Percentiles rank a stretch among this genome's conserved stretches.
Evolutionary conservation across 2,113 vertebrate genomes (phyloP).

Genomic region (Hypocryptadius cinnamomeus): DNA sequence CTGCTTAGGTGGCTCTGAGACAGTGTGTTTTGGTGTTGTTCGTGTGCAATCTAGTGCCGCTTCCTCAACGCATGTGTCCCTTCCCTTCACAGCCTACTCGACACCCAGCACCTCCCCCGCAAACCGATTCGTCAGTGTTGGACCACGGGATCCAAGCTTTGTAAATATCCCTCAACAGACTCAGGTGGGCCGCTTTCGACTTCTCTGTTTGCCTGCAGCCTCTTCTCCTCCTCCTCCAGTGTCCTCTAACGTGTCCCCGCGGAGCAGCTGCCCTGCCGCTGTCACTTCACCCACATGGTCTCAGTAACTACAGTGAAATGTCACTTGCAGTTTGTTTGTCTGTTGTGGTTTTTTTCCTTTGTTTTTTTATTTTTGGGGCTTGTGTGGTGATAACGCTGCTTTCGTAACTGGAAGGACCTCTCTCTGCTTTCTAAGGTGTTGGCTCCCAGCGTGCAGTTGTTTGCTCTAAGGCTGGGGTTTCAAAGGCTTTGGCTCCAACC

Average conservation of each 20-base stretch:
- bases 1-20: constrained; percentile 70
- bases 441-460: background rate
- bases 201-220: constrained; percentile 75
- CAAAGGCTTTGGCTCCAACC: background rate
- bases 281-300: constrained; percentile 56
- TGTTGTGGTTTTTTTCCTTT: constrained; percentile 2
- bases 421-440: constrained; percentile 8
- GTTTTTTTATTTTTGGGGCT: background rate
- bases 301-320: constrained; percentile 54
- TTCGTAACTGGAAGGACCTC: background rate
- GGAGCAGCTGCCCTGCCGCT: constrained; percentile 51
- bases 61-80: constrained; percentile 81
- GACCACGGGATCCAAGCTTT: constrained; percentile 98
- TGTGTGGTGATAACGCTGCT: constrained; percentile 13
- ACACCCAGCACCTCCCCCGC: constrained; percentile 98
- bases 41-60: constrained; percentile 76
- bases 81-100: constrained; percentile 91
- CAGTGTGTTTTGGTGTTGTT: constrained; percentile 77
- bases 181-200: constrained; percentile 87
- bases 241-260: constrained; percentile 57
- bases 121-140: constrained; percentile 99
- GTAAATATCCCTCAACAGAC: constrained; percentile 99
- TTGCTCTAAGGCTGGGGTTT: background rate
- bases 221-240: constrained; percentile 46
- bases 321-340: constrained; percentile 55